Evolutionary conservation across 2,888 invertebrate genomes (phyloP).

Genomic region (Ormia ochracea): DNA sequence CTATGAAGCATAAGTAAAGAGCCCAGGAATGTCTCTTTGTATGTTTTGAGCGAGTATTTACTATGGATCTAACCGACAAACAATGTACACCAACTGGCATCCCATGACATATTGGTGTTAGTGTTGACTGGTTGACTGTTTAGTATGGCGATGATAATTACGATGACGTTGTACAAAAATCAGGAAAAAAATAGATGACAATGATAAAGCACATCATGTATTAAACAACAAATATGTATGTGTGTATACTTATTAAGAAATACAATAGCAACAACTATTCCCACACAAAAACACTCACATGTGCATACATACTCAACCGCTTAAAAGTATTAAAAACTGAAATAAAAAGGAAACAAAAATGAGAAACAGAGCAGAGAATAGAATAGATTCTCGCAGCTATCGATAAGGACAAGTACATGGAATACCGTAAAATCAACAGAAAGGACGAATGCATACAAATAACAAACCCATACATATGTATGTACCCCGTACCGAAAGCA

Average conservation of each 20-base stretch:
- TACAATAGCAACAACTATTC: neutral
- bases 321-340: neutral
- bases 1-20: neutral
- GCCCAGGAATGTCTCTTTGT: slow-evolving; percentile 1
- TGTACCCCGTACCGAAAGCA: neutral
- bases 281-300: neutral
- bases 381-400: neutral
- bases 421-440: slow-evolving; percentile 27
- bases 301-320: too few relatives aligned
- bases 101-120: slow-evolving; percentile 53
- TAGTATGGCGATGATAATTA: slow-evolving; percentile 56
- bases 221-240: slow-evolving; percentile 35
- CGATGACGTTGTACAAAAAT: slow-evolving; percentile 51
- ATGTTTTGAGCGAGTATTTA: slow-evolving; percentile 3
- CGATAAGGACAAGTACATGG: slow-evolving; percentile 32
- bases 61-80: slow-evolving; percentile 39
- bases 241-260: neutral
- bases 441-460: neutral
- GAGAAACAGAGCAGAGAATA: slow-evolving; percentile 3
- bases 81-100: slow-evolving; percentile 28
- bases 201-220: slow-evolving; percentile 60
- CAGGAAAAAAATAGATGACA: slow-evolving; percentile 49
- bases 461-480: neutral
- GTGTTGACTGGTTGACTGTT: slow-evolving; percentile 33
- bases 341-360: neutral